phyloP scores from a whole-genome alignment of 2,113 vertebrate species.

The Gymnocephalus cernua region DNA sequence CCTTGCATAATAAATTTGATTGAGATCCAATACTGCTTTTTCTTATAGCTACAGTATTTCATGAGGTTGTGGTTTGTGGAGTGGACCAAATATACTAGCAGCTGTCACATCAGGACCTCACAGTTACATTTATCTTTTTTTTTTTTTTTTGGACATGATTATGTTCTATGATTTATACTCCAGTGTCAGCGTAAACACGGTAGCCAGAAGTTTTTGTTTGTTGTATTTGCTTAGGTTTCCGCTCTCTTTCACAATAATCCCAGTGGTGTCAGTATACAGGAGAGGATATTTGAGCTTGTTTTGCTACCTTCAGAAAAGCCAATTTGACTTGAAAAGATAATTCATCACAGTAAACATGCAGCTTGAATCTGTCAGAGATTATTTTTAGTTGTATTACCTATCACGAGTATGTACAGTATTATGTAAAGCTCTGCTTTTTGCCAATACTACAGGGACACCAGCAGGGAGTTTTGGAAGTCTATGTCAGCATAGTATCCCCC shows the following conservation, averaged over 20 bases:
- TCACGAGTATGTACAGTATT: background rate
- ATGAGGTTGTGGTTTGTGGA: constrained; percentile 10
- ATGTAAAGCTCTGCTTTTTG: background rate
- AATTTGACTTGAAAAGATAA: background rate
- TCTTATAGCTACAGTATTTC: background rate
- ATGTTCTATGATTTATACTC: background rate
- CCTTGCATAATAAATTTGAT: constrained; percentile 40
- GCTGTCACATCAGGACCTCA: background rate
- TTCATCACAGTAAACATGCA: background rate
- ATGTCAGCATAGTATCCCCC: background rate
- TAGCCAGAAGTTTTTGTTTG: background rate
- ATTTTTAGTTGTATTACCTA: background rate
- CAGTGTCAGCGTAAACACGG: too few species aligned
- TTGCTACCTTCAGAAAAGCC: background rate
- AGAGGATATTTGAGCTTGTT: background rate
- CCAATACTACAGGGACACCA: background rate
- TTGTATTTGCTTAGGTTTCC: background rate
- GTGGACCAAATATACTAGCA: constrained; percentile 4
- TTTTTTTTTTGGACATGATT: background rate
- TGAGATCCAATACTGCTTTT: constrained; percentile 15
- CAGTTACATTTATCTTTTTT: background rate
- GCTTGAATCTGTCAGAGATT: background rate
- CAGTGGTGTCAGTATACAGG: background rate
- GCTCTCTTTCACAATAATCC: background rate
- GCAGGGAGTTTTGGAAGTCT: background rate